Conservation (phyloP, 2,113 vertebrate genomes). For the Acanthisitta chloris region DNA sequence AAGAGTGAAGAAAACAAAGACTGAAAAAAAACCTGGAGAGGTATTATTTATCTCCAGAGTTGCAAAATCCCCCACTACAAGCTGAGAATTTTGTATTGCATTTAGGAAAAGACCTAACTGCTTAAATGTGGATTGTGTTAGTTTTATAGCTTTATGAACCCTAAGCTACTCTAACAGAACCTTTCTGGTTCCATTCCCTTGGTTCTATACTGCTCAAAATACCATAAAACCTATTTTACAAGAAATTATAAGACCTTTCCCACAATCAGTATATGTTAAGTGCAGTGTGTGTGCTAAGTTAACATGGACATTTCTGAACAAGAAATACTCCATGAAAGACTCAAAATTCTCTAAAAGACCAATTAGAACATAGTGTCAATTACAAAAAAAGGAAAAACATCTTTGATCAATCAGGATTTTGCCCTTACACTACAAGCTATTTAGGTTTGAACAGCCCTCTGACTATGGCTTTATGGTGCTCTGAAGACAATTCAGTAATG, state of each 20-base stretch:
- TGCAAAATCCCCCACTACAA: neutral
- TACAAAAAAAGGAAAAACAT: neutral
- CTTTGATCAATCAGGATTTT: neutral
- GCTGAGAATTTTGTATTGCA: neutral
- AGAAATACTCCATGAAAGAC: neutral
- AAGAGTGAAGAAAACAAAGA: neutral
- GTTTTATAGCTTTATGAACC: neutral
- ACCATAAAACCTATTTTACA: neutral
- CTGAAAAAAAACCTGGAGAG: neutral
- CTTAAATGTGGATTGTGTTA: neutral
- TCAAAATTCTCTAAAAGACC: neutral
- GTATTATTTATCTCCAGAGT: neutral
- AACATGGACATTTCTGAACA: neutral
- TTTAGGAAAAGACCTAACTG: neutral
- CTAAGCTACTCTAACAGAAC: neutral
- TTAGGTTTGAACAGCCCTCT: neutral
- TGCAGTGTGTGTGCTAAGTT: neutral
- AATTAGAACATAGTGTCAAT: neutral
- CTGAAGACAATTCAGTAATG: neutral
- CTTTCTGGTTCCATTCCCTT: neutral
- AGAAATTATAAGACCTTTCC: neutral
- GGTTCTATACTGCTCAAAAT: neutral
- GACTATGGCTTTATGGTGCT: neutral
- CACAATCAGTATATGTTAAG: neutral
- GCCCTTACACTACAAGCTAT: neutral